Base-by-base conservation (phyloP, 2,797 vertebrate genomes). In the Emys orbicularis region DNA sequence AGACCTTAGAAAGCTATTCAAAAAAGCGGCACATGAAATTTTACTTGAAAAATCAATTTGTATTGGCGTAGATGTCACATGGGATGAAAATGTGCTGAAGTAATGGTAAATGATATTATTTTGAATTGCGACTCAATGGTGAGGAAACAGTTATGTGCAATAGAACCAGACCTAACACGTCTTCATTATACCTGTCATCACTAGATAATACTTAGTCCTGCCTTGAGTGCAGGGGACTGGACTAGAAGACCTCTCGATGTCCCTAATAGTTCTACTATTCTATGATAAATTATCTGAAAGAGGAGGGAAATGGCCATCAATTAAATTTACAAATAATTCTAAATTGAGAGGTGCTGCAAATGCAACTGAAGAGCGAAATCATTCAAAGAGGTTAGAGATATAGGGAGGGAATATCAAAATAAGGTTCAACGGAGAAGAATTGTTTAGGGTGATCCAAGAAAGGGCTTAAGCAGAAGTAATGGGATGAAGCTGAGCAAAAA, bases 51-150 rank as follows among this genome's bases (percentile, higher is more conserved):
- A 93, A 31, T 77, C 89, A 47, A 9, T 41, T 5, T 85, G 87
- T 54, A 83, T 90, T 93, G 84, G 61, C 80, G 34, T 74, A 85
- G 83, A 59, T 93, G 74, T 79, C 94, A 59, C 31, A 61, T 15
- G 37, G 79, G 49, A 81, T 94, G 86, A 84, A 94, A 95, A 91
- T 56, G 87, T 92, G 54, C 84, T 96, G 89, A 96, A 92, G 65
- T 86, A 96, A 89, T 94, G 15, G 25, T 31, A 77, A 77, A 77
- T 79, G 57, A 94, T 96, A 92, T 12, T 86, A 84, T 94, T 91
- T 95, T 96, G 94, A 97, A 95, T 91, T 84, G 93, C 91, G 95
- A 84, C 86, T 96, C 41, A 74, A n/a, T 68, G 72, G 27, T 8
- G 52, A 92, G 49, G 81, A 76, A 93, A 27, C 34, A 47, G 82